Evolutionary conservation across 2,888 invertebrate species (phyloP).

Genomic region (Arctia plantaginis): DNA sequence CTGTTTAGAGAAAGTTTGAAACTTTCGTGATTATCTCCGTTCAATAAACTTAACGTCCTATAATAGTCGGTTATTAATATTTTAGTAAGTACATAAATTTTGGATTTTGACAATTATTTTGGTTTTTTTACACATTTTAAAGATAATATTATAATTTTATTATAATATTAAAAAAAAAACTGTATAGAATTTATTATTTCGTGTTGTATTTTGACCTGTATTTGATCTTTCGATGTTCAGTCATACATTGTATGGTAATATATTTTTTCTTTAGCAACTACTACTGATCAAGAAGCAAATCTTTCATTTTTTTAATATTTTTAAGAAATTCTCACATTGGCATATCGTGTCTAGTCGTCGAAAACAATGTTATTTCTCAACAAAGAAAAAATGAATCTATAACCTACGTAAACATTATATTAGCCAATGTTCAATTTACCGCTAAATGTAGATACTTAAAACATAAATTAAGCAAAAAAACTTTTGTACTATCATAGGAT

Average conservation of each 20-base stretch:
- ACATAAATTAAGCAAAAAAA: background rate
- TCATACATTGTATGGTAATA: background rate
- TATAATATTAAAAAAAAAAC: too few species aligned
- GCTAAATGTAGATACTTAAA: too few species aligned
- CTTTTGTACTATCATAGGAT: constrained; percentile 60
- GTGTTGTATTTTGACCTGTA: background rate
- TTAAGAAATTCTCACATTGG: background rate
- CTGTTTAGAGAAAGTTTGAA: too few species aligned
- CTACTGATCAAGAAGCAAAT: background rate
- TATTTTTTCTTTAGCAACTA: background rate
- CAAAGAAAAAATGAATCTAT: background rate
- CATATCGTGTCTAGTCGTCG: background rate
- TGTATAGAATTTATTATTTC: background rate
- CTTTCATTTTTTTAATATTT: background rate
- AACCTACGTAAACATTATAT: background rate
- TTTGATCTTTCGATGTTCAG: background rate
- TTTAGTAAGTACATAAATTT: too few species aligned
- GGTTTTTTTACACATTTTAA: background rate
- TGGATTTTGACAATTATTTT: too few species aligned
- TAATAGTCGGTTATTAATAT: too few species aligned
- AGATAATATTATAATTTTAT: too few species aligned
- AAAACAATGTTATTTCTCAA: background rate
- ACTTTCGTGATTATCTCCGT: too few species aligned
- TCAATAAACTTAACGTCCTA: too few species aligned
- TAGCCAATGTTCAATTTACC: background rate